Percentiles rank a stretch among this genome's conserved stretches.
phyloP scores from a whole-genome alignment of 2,888 invertebrate species.

The Campoplex capitator region DNA sequence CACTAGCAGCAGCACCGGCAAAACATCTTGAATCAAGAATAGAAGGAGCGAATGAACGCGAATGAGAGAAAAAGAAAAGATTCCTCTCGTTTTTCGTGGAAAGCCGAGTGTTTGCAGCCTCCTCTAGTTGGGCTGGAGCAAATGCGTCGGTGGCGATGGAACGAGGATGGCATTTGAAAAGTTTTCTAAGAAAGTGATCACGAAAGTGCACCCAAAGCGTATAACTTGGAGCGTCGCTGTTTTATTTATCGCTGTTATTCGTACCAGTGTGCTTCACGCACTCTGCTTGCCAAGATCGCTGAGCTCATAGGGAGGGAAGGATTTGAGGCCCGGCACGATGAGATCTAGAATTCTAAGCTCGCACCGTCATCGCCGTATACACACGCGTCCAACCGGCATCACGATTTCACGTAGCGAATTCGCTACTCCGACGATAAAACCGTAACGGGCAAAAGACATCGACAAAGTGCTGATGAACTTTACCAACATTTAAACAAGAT shows the following conservation, averaged over 20 bases:
- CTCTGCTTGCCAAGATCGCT: constrained; percentile 50
- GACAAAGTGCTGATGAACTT: constrained; percentile 7
- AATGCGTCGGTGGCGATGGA: constrained; percentile 57
- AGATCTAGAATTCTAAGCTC: constrained; percentile 67
- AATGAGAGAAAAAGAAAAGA: constrained; percentile 17
- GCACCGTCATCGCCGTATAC: constrained; percentile 49
- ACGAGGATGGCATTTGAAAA: constrained; percentile 56
- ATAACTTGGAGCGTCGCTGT: constrained; percentile 10
- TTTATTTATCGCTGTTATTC: constrained; percentile 34
- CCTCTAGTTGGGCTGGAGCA: constrained; percentile 34
- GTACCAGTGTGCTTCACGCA: constrained; percentile 31
- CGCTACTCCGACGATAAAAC: constrained; percentile 35
- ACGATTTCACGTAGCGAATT: constrained; percentile 40
- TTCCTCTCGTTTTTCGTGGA: constrained; percentile 61
- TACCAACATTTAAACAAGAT: constrained; percentile 31
- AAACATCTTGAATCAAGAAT: constrained; percentile 6
- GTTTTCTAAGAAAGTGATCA: constrained; percentile 59
- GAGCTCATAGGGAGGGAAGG: constrained; percentile 33
- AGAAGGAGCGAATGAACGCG: constrained; percentile 6
- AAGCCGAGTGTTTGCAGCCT: constrained; percentile 39
- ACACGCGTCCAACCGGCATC: constrained; percentile 48
- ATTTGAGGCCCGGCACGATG: constrained; percentile 33
- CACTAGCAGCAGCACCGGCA: background rate
- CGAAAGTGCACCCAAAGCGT: constrained; percentile 22
- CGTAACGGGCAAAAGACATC: constrained; percentile 10